Conservation (phyloP, 2,888 invertebrate species). For the Lasioglossum malachurum region DNA sequence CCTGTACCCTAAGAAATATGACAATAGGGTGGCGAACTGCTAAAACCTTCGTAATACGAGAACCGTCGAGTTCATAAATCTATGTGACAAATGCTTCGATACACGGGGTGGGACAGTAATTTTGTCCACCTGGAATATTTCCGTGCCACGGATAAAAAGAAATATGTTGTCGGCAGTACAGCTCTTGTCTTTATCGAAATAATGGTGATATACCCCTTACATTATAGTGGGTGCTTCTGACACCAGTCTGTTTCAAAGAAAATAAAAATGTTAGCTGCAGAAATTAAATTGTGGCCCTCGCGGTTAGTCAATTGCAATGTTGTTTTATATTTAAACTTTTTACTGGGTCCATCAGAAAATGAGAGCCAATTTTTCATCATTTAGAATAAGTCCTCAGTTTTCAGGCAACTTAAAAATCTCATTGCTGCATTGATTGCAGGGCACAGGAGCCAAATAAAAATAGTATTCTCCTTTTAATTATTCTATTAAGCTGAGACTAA, state of each 20-base stretch:
- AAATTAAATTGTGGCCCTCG: neutral
- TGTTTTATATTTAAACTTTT: neutral
- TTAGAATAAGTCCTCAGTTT: too few relatives aligned
- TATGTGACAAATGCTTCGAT: slow-evolving; percentile 9
- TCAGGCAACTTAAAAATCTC: too few relatives aligned
- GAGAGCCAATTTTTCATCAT: too few relatives aligned
- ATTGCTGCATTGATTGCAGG: too few relatives aligned
- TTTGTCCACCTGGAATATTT: slow-evolving; percentile 5
- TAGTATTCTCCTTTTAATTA: too few relatives aligned
- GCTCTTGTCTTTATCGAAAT: neutral
- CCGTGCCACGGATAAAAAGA: neutral
- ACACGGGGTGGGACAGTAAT: slow-evolving; percentile 12
- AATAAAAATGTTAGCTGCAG: neutral
- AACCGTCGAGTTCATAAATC: slow-evolving; percentile 13
- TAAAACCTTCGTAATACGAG: slow-evolving; percentile 18
- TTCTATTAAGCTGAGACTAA: too few relatives aligned
- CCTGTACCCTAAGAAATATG: slow-evolving; percentile 13
- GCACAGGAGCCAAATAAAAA: too few relatives aligned
- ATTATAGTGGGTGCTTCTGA: neutral
- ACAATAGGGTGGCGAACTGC: slow-evolving; percentile 15
- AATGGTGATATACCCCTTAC: neutral
- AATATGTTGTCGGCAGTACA: neutral
- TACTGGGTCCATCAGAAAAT: too few relatives aligned
- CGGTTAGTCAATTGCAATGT: neutral
- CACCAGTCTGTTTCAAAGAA: neutral